A percentile compares a stretch with the other conserved stretches of the same genome.
Evolutionary conservation across 1,140 invertebrate species (phyloP).

Genomic region (Dryas iulia): DNA sequence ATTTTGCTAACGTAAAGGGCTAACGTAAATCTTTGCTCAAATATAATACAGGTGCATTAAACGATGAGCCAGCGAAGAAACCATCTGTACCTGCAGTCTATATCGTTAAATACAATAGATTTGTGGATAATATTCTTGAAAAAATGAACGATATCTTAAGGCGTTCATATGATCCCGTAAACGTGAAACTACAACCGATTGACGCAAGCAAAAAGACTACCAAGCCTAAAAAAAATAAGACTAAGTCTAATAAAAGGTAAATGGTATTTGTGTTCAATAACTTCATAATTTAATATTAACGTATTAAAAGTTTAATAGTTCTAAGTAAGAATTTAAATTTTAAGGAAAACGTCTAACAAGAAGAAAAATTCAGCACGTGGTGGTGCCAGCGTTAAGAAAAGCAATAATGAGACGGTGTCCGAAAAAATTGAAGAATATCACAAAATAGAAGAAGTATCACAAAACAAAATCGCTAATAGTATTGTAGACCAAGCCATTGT

Average conservation of each 20-base stretch:
- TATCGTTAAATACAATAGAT: conserved; percentile 89
- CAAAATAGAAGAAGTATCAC: conserved; percentile 43
- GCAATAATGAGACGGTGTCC: conserved; percentile 24
- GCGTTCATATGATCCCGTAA: conserved; percentile 90
- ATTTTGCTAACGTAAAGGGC: no score
- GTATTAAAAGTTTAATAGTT: no score
- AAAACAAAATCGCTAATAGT: conserved; percentile 27
- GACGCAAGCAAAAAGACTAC: conserved; percentile 75
- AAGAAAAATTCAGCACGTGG: conserved; percentile 63
- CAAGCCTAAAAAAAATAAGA: conserved; percentile 75
- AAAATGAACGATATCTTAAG: conserved; percentile 89
- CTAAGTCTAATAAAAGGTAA: conserved; percentile 72
- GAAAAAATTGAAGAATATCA: conserved; percentile 43
- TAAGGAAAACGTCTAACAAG: conserved; percentile 60
- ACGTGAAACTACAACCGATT: conserved; percentile 86
- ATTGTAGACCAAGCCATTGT: conserved; percentile 48
- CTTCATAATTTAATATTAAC: no score
- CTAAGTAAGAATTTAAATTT: conserved; percentile 32
- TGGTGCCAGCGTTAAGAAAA: conserved; percentile 39
- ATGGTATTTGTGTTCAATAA: neutral
- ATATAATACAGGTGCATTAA: conserved; percentile 54
- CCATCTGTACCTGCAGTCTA: conserved; percentile 84
- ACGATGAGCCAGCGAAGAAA: conserved; percentile 55
- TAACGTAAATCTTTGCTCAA: neutral
- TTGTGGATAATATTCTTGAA: conserved; percentile 89